phyloP scores from a whole-genome alignment of 2,113 vertebrate species.

The Nothoprocta perdicaria region DNA sequence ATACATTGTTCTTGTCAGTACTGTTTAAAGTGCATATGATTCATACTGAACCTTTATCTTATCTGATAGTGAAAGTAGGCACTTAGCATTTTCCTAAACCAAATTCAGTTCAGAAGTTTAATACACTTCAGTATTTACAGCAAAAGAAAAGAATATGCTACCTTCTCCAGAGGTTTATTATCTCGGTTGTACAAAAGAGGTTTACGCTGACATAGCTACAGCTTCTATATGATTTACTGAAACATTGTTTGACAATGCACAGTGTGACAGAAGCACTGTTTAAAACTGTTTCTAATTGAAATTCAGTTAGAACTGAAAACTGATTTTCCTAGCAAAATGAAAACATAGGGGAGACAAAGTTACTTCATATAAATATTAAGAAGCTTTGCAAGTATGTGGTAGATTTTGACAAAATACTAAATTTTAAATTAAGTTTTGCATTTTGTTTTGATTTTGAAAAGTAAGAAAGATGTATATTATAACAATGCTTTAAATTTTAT shows the following conservation, averaged over 20 bases:
- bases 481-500: background rate
- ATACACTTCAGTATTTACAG: constrained; percentile 45
- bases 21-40: constrained; percentile 61
- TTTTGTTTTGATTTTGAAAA: background rate
- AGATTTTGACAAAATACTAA: background rate
- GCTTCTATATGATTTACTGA: constrained; percentile 7
- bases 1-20: constrained; percentile 43
- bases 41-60: constrained; percentile 57
- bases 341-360: background rate
- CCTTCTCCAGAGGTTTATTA: constrained; percentile 38
- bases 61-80: constrained; percentile 9
- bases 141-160: constrained; percentile 25
- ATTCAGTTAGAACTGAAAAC: constrained; percentile 12
- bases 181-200: constrained; percentile 1
- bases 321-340: background rate
- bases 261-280: constrained; percentile 28
- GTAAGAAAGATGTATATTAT: background rate
- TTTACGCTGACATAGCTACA: constrained; percentile 8
- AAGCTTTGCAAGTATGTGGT: background rate
- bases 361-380: background rate
- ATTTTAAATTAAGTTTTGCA: accelerated
- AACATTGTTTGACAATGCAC: constrained; percentile 29
- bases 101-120: constrained; percentile 40
- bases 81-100: constrained; percentile 38
- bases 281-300: constrained; percentile 27